Conservation (phyloP, 1,140 invertebrate species). For the Apis laboriosa region DNA sequence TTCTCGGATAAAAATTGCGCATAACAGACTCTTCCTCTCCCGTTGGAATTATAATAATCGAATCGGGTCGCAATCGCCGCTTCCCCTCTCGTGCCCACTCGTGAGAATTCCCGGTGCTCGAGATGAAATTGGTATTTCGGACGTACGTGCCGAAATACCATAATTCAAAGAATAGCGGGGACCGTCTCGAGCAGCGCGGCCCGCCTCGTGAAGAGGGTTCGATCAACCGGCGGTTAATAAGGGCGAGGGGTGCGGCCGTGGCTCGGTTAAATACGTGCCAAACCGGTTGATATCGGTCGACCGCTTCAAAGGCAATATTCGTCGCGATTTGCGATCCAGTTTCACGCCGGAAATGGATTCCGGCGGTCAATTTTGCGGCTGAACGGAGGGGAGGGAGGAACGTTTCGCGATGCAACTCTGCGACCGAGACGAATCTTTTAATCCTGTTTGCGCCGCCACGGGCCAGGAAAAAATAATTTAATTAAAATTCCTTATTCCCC, state of each 20-base stretch:
- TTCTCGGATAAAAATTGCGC: too few species aligned
- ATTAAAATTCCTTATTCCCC: conserved; percentile 18
- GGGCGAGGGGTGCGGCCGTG: background rate
- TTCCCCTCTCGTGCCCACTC: background rate
- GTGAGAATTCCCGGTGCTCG: background rate
- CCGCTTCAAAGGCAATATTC: background rate
- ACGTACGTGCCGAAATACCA: background rate
- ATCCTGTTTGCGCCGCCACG: conserved; percentile 3
- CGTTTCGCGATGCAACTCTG: too few species aligned
- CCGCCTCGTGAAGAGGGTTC: background rate
- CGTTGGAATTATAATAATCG: background rate
- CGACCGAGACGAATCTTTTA: conserved; percentile 5
- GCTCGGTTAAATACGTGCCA: background rate
- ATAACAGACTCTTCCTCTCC: background rate
- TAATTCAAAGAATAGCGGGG: background rate
- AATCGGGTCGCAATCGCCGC: background rate
- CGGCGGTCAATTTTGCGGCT: background rate
- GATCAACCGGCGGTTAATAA: conserved; percentile 7
- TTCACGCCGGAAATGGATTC: conserved; percentile 1
- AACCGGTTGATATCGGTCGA: background rate
- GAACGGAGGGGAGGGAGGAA: background rate
- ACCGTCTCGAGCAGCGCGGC: background rate
- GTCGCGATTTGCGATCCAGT: background rate
- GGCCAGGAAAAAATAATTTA: background rate
- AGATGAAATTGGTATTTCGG: background rate